phyloP scores from a whole-genome alignment of 1,140 invertebrate genomes.

The Zaprionus lachaisei region DNA sequence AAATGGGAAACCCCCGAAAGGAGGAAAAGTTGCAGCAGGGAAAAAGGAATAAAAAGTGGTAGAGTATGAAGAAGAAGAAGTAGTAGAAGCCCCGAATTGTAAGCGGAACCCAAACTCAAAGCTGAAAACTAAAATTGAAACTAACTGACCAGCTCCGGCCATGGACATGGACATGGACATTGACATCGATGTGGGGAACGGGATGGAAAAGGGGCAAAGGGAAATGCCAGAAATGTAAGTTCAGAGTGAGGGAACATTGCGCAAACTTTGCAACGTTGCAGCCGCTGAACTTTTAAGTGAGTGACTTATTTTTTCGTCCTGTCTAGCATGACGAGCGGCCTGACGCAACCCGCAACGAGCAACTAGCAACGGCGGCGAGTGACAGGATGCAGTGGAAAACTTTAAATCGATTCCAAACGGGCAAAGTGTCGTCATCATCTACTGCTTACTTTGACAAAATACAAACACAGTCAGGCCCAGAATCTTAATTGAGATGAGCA shows the following conservation, averaged over 20 bases:
- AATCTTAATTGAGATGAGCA: conserved; percentile 66
- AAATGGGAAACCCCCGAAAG: conserved; percentile 17
- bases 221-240: not conserved
- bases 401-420: conserved; percentile 66
- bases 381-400: conserved; percentile 22
- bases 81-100: not conserved
- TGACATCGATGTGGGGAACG: conserved; percentile 8
- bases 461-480: conserved; percentile 53
- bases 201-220: not conserved
- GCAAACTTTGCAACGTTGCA: conserved; percentile 78
- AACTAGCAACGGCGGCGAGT: not conserved
- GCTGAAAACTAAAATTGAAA: conserved; percentile 82
- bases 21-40: not conserved
- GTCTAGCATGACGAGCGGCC: conserved; percentile 31
- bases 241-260: conserved; percentile 38
- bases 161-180: conserved; percentile 37
- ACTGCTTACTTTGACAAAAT: conserved; percentile 52
- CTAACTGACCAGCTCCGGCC: conserved; percentile 69
- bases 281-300: conserved; percentile 78
- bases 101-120: conserved; percentile 39
- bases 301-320: conserved; percentile 75
- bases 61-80: not conserved
- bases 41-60: not conserved
- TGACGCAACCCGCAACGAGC: no score
- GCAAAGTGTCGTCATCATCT: conserved; percentile 64